Percentiles rank a stretch among this genome's conserved stretches.
These are phyloP conservation scores for Malurus leucopterus DNA, from an alignment of 2,797 vertebrate species.

Conservation along the genomic window DNA sequence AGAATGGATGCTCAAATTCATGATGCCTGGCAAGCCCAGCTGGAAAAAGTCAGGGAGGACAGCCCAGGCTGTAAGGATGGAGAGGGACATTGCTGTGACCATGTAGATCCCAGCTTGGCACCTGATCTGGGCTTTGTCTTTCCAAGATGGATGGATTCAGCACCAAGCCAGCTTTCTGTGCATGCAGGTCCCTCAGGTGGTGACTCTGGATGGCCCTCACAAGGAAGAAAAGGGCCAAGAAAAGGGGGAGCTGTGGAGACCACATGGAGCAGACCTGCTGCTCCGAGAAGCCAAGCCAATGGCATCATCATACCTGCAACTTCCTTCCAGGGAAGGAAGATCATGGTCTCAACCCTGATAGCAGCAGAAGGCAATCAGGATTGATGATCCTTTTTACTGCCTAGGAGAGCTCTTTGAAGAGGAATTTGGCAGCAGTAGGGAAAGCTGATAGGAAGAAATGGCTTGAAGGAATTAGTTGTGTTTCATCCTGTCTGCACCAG, in stretches of 20 bases:
- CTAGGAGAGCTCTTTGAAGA: conserved; percentile 12
- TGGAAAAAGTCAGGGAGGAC: background rate
- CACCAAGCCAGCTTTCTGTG: background rate
- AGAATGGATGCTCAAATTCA: background rate
- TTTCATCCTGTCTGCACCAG: background rate
- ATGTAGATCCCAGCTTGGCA: background rate
- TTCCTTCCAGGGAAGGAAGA: background rate
- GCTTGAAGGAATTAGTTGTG: background rate
- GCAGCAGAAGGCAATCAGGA: conserved; percentile 26
- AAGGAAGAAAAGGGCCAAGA: background rate
- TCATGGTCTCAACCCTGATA: background rate
- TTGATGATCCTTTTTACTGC: conserved; percentile 31
- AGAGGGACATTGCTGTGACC: background rate
- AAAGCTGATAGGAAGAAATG: background rate
- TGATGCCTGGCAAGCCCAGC: background rate
- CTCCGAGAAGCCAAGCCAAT: background rate
- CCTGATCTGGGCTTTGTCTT: background rate
- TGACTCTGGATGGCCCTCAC: background rate
- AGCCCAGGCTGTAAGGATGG: background rate
- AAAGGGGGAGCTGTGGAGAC: rapidly evolving
- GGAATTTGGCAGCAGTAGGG: conserved; percentile 26
- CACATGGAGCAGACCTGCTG: background rate
- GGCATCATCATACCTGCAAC: background rate
- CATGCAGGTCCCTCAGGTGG: background rate
- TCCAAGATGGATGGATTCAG: background rate